phyloP scores from a whole-genome alignment of 2,113 vertebrate genomes.

The Tangachromis dhanisi region DNA sequence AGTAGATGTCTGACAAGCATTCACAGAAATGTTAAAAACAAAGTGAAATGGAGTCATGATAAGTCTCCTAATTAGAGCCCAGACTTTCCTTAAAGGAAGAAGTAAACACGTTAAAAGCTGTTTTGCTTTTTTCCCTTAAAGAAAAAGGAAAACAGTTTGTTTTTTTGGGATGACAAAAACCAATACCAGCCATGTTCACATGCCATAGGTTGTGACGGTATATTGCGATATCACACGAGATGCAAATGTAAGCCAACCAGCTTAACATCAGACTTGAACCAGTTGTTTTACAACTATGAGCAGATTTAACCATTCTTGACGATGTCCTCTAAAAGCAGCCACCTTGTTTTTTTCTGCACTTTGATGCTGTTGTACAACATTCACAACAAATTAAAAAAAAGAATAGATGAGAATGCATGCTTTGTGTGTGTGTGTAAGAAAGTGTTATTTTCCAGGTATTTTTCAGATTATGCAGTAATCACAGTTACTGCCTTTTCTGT shows the following conservation, averaged over 20 bases:
- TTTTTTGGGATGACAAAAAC: neutral
- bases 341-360: neutral
- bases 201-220: neutral
- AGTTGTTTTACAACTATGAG: neutral
- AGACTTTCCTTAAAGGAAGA: neutral
- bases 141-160: neutral
- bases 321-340: neutral
- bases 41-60: neutral
- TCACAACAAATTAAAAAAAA: conserved; percentile 53
- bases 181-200: neutral
- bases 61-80: neutral
- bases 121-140: neutral
- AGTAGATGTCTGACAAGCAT: neutral
- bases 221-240: neutral
- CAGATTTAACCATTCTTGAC: neutral
- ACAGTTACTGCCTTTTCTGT: neutral
- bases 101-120: neutral
- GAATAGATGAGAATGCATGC: conserved; percentile 34
- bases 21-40: neutral
- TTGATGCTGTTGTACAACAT: conserved; percentile 54
- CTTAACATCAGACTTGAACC: neutral
- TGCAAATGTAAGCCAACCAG: neutral
- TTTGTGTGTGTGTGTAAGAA: neutral
- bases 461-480: neutral
- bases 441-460: neutral